Evolutionary conservation across 2,113 vertebrate species (phyloP).

Genomic region (Orientallactaga bullata): DNA sequence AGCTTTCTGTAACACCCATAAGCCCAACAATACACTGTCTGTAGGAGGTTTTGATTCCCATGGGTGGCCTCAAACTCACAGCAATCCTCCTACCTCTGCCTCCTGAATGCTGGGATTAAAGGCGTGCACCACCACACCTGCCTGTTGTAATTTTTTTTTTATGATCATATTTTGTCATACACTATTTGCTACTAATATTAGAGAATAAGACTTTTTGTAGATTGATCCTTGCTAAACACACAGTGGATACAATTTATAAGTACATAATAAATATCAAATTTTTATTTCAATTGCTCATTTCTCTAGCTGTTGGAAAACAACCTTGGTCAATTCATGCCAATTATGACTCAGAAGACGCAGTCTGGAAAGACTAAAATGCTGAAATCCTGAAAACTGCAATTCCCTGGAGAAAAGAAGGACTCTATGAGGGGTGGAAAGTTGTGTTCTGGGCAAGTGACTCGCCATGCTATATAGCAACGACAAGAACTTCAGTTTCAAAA

Average conservation of each 20-base stretch:
- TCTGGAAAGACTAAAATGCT: neutral
- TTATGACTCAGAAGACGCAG: neutral
- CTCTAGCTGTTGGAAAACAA: neutral
- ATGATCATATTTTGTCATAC: neutral
- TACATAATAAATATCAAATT: neutral
- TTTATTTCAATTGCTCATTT: neutral
- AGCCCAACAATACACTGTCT: no score
- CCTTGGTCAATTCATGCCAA: neutral
- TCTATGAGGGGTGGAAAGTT: neutral
- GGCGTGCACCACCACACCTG: no score
- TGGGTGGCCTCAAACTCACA: no score
- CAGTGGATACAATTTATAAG: neutral
- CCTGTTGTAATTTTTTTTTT: neutral
- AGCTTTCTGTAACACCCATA: no score
- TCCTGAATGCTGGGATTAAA: no score
- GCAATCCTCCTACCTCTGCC: no score
- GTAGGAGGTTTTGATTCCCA: no score
- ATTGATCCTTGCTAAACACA: neutral
- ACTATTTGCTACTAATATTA: conserved; percentile 29
- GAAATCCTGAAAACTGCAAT: neutral
- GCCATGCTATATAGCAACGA: neutral
- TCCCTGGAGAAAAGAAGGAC: neutral
- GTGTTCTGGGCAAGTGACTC: neutral
- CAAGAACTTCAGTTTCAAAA: neutral
- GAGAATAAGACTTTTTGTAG: conserved; percentile 21